These are phyloP conservation scores for Laterallus jamaicensis DNA, from an alignment of 2,113 vertebrate species.

Conservation along the genomic window DNA sequence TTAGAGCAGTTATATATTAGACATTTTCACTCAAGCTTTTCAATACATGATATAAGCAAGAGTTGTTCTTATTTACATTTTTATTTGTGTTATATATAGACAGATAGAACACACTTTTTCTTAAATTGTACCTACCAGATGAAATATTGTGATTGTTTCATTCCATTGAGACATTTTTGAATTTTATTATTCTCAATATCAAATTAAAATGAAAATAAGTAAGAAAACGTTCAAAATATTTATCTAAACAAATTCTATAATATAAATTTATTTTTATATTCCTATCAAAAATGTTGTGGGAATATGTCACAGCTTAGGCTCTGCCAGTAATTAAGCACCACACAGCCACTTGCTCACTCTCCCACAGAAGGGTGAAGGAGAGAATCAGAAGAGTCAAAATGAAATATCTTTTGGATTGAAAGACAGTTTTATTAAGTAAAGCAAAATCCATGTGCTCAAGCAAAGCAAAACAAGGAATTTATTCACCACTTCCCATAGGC, in stretches of 20 bases:
- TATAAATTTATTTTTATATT: neutral
- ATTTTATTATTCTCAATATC: neutral
- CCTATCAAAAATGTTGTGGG: neutral
- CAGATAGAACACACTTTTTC: neutral
- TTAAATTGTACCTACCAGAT: neutral
- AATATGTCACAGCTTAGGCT: neutral
- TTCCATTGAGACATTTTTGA: neutral
- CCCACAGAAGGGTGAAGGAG: too few species aligned
- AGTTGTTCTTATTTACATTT: neutral
- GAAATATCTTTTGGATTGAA: too few species aligned
- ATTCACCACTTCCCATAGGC: too few species aligned
- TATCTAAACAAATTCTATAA: neutral
- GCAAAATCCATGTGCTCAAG: too few species aligned
- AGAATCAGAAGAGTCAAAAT: too few species aligned
- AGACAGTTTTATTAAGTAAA: too few species aligned
- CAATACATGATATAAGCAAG: neutral
- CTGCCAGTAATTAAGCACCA: too few species aligned
- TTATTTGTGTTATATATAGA: neutral
- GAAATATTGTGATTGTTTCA: neutral
- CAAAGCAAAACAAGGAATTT: too few species aligned
- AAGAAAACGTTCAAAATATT: neutral
- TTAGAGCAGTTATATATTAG: neutral
- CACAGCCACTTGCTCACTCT: too few species aligned
- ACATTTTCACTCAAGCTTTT: neutral
- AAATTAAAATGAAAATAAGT: neutral